Conservation (phyloP, 2,113 vertebrate genomes). For the Prionailurus bengalensis region DNA sequence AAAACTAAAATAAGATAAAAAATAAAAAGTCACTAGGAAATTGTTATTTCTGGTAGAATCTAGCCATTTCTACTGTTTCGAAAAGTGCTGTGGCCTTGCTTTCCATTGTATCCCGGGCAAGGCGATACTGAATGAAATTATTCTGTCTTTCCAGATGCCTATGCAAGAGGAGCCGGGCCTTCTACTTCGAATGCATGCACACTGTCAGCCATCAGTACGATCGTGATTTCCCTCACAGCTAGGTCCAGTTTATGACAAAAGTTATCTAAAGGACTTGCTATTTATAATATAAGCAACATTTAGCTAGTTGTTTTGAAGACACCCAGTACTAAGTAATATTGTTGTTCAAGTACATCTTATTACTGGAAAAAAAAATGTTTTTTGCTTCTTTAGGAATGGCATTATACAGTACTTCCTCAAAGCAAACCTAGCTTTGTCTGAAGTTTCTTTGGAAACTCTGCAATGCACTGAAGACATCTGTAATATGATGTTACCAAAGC, state of each 20-base stretch:
- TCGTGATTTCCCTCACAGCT: slow-evolving; percentile 98
- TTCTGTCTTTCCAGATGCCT: slow-evolving; percentile 90
- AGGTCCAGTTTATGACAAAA: slow-evolving; percentile 98
- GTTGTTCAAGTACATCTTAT: slow-evolving; percentile 90
- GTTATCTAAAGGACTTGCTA: slow-evolving; percentile 85
- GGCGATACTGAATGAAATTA: neutral
- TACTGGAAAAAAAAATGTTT: slow-evolving; percentile 88
- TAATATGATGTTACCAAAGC: slow-evolving; percentile 99
- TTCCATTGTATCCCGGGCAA: too few species aligned
- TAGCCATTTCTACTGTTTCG: neutral
- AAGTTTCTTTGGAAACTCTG: slow-evolving; percentile 90
- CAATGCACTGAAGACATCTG: slow-evolving; percentile 95
- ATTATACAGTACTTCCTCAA: slow-evolving; percentile 90
- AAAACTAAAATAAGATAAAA: neutral
- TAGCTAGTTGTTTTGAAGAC: slow-evolving; percentile 91
- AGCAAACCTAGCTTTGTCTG: slow-evolving; percentile 89
- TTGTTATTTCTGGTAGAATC: neutral
- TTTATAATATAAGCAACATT: slow-evolving; percentile 92
- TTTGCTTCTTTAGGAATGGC: slow-evolving; percentile 93
- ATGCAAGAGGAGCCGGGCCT: slow-evolving; percentile 91
- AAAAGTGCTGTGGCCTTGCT: neutral
- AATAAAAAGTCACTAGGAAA: neutral
- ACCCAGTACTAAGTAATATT: slow-evolving; percentile 90
- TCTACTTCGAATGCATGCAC: slow-evolving; percentile 96
- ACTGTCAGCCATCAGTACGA: slow-evolving; percentile 97